A percentile compares a stretch with the other conserved stretches of the same genome.
phyloP scores from a whole-genome alignment of 1,140 invertebrate species.

The Ceratina australensis region DNA sequence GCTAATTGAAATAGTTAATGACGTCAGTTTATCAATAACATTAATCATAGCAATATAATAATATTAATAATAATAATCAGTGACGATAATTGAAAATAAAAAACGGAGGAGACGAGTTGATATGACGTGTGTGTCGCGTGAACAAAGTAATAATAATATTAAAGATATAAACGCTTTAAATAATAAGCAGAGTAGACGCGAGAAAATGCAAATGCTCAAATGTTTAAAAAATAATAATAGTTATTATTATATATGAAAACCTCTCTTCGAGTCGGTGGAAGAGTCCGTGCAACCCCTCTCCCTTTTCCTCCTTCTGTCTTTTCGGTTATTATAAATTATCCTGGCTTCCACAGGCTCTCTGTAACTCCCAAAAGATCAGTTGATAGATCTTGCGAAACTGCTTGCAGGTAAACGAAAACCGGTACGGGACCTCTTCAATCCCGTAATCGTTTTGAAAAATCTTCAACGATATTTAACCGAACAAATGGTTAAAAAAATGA shows the following conservation, averaged over 20 bases:
- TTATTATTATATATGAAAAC: background rate
- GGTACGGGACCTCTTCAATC: too few relatives aligned
- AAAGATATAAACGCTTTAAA: slow-evolving; percentile 41
- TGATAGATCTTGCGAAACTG: too few relatives aligned
- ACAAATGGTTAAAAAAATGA: too few relatives aligned
- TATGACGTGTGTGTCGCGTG: slow-evolving; percentile 39
- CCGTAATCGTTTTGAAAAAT: too few relatives aligned
- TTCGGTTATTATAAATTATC: slow-evolving; percentile 21
- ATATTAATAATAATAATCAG: slow-evolving; percentile 38
- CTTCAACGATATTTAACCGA: too few relatives aligned
- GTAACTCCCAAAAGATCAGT: too few relatives aligned
- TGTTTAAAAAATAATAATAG: slow-evolving; percentile 17
- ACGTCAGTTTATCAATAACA: slow-evolving; percentile 21
- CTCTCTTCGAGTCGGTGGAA: slow-evolving; percentile 23
- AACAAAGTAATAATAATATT: slow-evolving; percentile 9
- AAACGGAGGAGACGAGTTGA: too few relatives aligned
- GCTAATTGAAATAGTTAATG: slow-evolving; percentile 24
- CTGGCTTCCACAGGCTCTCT: background rate
- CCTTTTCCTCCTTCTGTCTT: slow-evolving; percentile 31
- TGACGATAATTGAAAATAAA: too few relatives aligned
- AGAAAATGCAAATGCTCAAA: slow-evolving; percentile 2
- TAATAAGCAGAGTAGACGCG: slow-evolving; percentile 42
- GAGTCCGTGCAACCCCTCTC: slow-evolving; percentile 22
- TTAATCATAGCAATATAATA: slow-evolving; percentile 26
- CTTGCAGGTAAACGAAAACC: too few relatives aligned